Evolutionary conservation across 92 coral and sea anemone genomes (phyloP).

Genomic region (Scolanthus callimorphus): DNA sequence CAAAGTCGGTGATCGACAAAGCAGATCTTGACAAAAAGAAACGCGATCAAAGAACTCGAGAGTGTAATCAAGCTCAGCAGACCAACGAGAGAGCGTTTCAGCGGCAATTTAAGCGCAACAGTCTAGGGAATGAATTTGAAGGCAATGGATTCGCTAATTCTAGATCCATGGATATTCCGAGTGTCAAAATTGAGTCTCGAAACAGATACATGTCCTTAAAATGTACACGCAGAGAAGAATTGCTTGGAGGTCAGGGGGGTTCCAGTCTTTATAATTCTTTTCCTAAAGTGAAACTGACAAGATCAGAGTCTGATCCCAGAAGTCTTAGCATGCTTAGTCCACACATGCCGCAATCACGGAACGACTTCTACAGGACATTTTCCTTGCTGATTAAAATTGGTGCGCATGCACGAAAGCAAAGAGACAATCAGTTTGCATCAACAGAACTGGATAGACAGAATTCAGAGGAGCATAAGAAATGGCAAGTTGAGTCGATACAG

Average conservation of each 20-base stretch:
- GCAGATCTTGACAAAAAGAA: constrained; percentile 54
- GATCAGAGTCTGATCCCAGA: constrained; percentile 68
- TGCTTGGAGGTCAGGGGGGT: constrained; percentile 4
- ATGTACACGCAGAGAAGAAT: constrained; percentile 53
- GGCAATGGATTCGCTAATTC: constrained; percentile 25
- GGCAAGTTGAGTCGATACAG: constrained; percentile 72
- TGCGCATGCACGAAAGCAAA: constrained; percentile 71
- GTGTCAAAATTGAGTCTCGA: constrained; percentile 66
- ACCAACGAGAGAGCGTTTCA: constrained; percentile 68
- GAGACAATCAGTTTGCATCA: constrained; percentile 44
- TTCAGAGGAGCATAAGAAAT: constrained; percentile 75
- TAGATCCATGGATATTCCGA: constrained; percentile 65
- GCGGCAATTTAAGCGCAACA: constrained; percentile 59
- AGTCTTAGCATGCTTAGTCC: constrained; percentile 19
- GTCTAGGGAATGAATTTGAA: constrained; percentile 42
- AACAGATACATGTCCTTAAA: constrained; percentile 70
- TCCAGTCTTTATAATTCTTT: no score
- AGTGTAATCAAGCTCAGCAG: constrained; percentile 38
- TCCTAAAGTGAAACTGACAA: constrained; percentile 42
- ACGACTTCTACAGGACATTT: constrained; percentile 80
- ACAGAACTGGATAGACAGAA: constrained; percentile 60
- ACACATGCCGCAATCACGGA: constrained; percentile 61
- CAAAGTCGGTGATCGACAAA: constrained; percentile 25
- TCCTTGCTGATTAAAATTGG: constrained; percentile 81
- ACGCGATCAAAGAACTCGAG: constrained; percentile 44